phyloP scores from a whole-genome alignment of 2,888 invertebrate genomes.

The Trichogramma dendrolimi region DNA sequence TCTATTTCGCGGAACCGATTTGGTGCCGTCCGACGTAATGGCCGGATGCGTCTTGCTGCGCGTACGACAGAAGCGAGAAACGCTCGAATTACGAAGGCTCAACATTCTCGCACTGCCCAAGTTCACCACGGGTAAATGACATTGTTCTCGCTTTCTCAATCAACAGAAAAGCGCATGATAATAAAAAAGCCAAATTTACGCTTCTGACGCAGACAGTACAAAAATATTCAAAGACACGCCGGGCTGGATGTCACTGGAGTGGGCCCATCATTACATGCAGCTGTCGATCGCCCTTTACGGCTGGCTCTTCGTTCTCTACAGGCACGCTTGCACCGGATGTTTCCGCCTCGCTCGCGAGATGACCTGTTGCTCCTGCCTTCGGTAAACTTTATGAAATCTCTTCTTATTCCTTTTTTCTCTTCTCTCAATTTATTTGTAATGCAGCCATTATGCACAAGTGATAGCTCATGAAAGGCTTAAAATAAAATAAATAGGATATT shows the following conservation, averaged over 20 bases:
- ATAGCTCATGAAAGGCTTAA: no score
- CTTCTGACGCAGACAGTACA: constrained; percentile 51
- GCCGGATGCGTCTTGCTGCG: constrained; percentile 82
- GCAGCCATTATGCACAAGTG: no score
- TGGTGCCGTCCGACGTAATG: constrained; percentile 83
- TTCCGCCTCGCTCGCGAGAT: constrained; percentile 67
- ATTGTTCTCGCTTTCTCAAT: background rate
- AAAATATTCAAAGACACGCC: constrained; percentile 64
- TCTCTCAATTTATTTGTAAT: no score
- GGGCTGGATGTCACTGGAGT: constrained; percentile 76
- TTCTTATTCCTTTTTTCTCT: constrained; percentile 22
- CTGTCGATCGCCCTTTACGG: constrained; percentile 82
- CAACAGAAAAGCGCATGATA: background rate
- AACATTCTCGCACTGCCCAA: constrained; percentile 64
- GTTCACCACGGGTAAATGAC: constrained; percentile 60
- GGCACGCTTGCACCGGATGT: constrained; percentile 70
- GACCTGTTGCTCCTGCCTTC: constrained; percentile 70
- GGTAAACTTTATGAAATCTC: constrained; percentile 50
- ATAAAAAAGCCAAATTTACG: constrained; percentile 1
- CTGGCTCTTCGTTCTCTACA: constrained; percentile 80
- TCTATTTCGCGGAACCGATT: constrained; percentile 77
- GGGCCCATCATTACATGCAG: constrained; percentile 72
- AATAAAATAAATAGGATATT: no score
- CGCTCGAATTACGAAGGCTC: constrained; percentile 66
- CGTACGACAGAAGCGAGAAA: constrained; percentile 71